Evolutionary conservation across 2,797 vertebrate genomes (phyloP).

Genomic region (Schizopygopsis malacanthus): DNA sequence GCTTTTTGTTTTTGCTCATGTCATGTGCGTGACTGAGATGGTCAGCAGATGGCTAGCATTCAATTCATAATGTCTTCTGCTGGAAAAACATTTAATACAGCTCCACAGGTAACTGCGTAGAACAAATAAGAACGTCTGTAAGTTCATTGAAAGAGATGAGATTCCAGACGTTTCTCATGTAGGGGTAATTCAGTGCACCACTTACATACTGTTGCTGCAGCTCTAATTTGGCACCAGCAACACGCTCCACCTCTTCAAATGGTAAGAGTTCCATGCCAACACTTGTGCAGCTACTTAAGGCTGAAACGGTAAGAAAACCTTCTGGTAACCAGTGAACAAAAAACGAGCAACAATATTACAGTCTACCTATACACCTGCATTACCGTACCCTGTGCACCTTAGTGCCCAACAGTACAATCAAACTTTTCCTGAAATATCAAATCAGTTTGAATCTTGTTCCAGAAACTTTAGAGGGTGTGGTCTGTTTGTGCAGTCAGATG

Average conservation of each 20-base stretch:
- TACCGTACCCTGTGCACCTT: background rate
- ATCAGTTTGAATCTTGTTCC: background rate
- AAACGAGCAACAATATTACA: background rate
- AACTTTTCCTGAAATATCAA: conserved; percentile 1
- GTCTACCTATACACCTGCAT: background rate
- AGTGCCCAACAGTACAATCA: background rate
- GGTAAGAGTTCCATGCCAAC: conserved; percentile 57
- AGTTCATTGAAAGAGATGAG: background rate
- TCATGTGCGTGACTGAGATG: background rate
- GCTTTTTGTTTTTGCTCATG: background rate
- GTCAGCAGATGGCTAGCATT: background rate
- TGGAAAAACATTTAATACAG: background rate
- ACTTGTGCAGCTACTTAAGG: background rate
- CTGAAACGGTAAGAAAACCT: background rate
- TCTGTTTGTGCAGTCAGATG: background rate
- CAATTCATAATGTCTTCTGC: background rate
- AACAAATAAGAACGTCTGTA: background rate
- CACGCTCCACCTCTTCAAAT: conserved; percentile 34
- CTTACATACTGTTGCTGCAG: conserved; percentile 50
- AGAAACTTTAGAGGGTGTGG: conserved; percentile 2
- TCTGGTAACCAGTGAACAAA: background rate
- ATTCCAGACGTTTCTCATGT: no score
- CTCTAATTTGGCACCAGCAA: conserved; percentile 62
- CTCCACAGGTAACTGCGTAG: background rate
- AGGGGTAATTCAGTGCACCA: background rate